Conservation (phyloP, 2,888 invertebrate genomes). For the Hylaea fasciaria region DNA sequence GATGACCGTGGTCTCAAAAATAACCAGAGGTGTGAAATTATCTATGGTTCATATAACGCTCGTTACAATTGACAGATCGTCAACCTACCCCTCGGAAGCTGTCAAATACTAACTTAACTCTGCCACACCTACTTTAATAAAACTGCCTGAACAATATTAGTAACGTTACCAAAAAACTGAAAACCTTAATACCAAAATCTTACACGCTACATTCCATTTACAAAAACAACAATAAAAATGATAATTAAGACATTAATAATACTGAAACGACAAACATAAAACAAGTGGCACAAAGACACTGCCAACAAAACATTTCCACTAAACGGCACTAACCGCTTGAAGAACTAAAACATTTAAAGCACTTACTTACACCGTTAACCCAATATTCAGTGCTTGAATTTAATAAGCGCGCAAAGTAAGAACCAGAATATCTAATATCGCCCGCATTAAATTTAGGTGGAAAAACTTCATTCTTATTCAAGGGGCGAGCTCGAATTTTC, state of each 20-base stretch:
- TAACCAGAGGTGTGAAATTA: no score
- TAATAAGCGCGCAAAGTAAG: conserved; percentile 36
- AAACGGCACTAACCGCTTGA: conserved; percentile 30
- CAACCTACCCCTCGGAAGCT: no score
- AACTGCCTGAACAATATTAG: no score
- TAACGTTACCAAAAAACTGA: no score
- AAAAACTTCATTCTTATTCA: conserved; percentile 75
- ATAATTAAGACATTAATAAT: background rate
- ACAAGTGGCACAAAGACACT: background rate
- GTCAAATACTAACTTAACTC: no score
- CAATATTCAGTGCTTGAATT: conserved; percentile 30
- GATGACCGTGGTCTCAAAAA: no score
- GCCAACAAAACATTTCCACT: background rate
- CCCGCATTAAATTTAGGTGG: conserved; percentile 50
- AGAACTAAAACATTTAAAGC: conserved; percentile 50
- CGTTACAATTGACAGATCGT: no score
- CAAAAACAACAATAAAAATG: background rate
- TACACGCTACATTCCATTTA: no score
- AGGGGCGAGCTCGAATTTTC: conserved; percentile 59
- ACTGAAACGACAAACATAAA: conserved; percentile 3
- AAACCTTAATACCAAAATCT: no score
- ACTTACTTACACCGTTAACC: conserved; percentile 30
- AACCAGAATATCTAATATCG: conserved; percentile 54
- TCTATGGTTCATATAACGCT: no score
- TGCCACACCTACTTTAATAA: no score